Evolutionary conservation across 2,113 vertebrate genomes (phyloP).

Genomic region (Aptenodytes forsteri): DNA sequence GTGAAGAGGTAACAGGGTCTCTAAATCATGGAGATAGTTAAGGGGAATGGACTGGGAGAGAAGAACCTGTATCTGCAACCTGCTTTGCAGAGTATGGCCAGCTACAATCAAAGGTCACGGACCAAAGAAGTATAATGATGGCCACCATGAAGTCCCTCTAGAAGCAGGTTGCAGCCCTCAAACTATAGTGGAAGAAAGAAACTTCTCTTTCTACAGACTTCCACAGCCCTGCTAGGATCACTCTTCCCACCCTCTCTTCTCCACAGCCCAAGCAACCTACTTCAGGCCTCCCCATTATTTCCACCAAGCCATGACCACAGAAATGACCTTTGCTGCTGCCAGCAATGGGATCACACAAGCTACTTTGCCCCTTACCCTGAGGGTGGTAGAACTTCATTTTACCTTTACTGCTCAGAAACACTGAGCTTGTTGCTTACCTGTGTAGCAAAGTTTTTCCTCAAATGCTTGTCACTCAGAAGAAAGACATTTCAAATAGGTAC

Average conservation of each 20-base stretch:
- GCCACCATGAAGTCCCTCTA: background rate
- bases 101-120: background rate
- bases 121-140: background rate
- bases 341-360: background rate
- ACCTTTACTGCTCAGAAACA: background rate
- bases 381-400: background rate
- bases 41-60: background rate
- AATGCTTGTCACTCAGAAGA: background rate
- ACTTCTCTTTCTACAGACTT: background rate
- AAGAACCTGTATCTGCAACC: background rate
- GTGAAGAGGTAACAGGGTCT: background rate
- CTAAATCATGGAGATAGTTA: background rate
- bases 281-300: background rate
- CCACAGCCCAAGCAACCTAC: background rate
- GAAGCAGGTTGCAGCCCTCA: background rate
- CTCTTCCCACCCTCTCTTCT: background rate
- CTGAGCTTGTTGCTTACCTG: background rate
- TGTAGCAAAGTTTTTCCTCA: background rate
- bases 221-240: background rate
- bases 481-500: background rate
- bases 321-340: background rate
- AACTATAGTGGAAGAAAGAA: background rate
- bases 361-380: background rate
- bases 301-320: background rate
- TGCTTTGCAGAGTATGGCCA: background rate